These are phyloP conservation scores for Phytoseiulus persimilis DNA, from an alignment of 2,888 invertebrate genomes.

Conservation along the genomic window DNA sequence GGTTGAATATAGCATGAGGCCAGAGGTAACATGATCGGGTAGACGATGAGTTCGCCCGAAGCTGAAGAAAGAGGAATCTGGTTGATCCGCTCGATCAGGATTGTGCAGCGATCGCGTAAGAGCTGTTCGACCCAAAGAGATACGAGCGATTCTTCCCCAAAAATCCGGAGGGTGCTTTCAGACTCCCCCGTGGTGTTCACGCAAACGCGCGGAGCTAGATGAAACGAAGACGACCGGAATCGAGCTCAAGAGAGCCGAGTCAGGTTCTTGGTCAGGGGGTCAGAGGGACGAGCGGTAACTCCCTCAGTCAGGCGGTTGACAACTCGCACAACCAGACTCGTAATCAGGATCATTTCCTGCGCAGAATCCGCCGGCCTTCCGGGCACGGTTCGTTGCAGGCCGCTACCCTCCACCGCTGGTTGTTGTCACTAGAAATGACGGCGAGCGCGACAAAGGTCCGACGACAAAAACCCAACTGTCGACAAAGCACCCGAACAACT, in stretches of 20 bases:
- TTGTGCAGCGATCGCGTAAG: too few relatives aligned
- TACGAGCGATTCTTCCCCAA: background rate
- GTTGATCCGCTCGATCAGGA: too few relatives aligned
- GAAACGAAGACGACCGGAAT: background rate
- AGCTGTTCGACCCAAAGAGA: background rate
- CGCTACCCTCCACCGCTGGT: background rate
- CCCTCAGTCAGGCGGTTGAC: background rate
- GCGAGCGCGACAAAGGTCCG: background rate
- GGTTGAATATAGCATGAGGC: too few relatives aligned
- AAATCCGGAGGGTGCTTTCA: background rate
- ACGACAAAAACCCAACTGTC: background rate
- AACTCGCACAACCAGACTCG: background rate
- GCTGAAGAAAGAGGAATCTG: too few relatives aligned
- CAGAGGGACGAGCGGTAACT: background rate
- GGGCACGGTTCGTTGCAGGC: background rate
- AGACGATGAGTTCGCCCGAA: too few relatives aligned
- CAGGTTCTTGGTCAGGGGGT: background rate
- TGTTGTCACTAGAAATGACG: background rate
- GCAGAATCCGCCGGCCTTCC: background rate
- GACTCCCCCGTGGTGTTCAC: background rate
- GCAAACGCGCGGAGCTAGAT: background rate
- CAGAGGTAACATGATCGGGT: too few relatives aligned
- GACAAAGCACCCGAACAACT: background rate
- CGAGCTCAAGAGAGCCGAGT: background rate
- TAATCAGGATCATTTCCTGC: slow-evolving; percentile 5